phyloP scores from a whole-genome alignment of 2,797 vertebrate species.

The Intellagama lesueurii region DNA sequence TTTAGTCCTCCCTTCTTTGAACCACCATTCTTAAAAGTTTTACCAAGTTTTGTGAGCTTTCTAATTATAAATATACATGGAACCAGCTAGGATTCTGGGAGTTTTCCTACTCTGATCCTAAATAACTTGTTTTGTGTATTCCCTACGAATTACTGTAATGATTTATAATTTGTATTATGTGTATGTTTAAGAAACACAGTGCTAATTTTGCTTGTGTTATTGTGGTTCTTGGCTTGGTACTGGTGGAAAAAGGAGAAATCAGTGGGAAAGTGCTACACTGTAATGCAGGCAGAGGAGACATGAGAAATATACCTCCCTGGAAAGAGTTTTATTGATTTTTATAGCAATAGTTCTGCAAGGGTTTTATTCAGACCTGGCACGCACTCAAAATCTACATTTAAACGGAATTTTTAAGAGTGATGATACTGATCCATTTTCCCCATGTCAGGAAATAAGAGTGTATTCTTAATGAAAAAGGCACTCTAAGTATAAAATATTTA shows the following conservation, averaged over 20 bases:
- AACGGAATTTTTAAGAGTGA: conserved; percentile 63
- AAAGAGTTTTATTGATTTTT: conserved; percentile 66
- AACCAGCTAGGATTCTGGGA: too few species aligned
- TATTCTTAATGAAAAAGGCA: conserved; percentile 70
- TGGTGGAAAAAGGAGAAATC: conserved; percentile 47
- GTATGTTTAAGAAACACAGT: background rate
- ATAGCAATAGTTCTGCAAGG: conserved; percentile 59
- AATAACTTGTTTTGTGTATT: too few species aligned
- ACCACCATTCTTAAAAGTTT: too few species aligned
- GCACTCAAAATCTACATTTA: conserved; percentile 68
- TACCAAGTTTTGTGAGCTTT: background rate
- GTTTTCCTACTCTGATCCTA: too few species aligned
- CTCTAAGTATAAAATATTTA: conserved; percentile 69
- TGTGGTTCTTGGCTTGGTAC: conserved; percentile 20
- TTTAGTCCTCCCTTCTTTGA: too few species aligned
- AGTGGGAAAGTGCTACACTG: conserved; percentile 40
- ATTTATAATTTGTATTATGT: background rate
- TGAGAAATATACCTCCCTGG: conserved; percentile 58
- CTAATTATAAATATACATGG: background rate
- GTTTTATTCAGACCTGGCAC: conserved; percentile 62
- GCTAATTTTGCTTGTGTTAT: conserved; percentile 20
- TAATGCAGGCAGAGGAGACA: conserved; percentile 57
- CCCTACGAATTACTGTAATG: too few species aligned
- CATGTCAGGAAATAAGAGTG: conserved; percentile 59
- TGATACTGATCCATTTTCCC: conserved; percentile 61